Percentiles rank a stretch among this genome's conserved stretches.
Evolutionary conservation across 2,113 vertebrate species (phyloP).

Genomic region (Lophochroa leadbeateri): DNA sequence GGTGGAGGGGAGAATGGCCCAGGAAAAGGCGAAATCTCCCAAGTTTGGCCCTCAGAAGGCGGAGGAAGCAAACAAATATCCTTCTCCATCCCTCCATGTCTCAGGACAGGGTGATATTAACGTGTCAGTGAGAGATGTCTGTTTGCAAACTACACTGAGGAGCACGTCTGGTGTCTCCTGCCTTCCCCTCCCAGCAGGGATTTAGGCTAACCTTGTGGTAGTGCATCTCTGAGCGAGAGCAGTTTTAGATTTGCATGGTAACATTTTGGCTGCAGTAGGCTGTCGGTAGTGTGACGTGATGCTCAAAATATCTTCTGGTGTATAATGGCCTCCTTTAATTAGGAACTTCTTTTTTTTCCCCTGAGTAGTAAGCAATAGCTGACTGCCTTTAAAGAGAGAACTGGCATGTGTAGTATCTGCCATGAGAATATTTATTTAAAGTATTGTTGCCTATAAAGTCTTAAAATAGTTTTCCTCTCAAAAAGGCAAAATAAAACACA

Average conservation of each 20-base stretch:
- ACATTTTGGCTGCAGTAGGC: slow-evolving; percentile 10
- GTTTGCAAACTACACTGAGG: neutral
- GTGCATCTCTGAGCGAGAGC: neutral
- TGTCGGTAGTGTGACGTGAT: slow-evolving; percentile 24
- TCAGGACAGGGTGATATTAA: neutral
- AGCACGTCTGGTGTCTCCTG: neutral
- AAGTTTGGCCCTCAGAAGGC: neutral
- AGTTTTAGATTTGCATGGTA: slow-evolving; percentile 22
- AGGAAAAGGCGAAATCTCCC: neutral
- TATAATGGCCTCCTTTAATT: slow-evolving; percentile 41
- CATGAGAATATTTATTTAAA: slow-evolving; percentile 43
- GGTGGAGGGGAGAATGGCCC: neutral
- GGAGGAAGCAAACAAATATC: neutral
- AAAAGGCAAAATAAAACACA: slow-evolving; percentile 71
- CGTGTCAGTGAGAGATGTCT: neutral
- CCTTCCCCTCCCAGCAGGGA: neutral
- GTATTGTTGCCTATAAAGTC: slow-evolving; percentile 59
- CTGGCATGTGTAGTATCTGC: neutral
- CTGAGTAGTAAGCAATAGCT: neutral
- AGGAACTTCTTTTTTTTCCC: neutral
- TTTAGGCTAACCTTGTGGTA: neutral
- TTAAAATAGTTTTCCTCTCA: slow-evolving; percentile 59
- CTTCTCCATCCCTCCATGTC: neutral
- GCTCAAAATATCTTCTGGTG: slow-evolving; percentile 51
- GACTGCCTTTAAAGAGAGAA: neutral